phyloP scores from a whole-genome alignment of 2,797 vertebrate genomes.

The Buphagus erythrorhynchus region DNA sequence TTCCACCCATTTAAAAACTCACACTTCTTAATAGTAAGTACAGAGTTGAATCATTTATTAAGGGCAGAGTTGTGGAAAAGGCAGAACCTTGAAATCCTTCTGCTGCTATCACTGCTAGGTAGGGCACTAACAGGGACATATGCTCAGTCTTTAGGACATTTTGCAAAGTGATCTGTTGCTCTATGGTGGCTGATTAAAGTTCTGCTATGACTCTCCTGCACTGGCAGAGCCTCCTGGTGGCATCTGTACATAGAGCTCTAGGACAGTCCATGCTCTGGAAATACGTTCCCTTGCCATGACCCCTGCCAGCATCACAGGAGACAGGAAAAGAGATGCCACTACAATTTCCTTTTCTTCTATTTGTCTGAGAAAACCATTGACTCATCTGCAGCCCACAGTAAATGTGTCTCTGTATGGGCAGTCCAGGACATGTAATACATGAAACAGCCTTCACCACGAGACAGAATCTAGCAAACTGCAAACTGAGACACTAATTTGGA shows the following conservation, averaged over 20 bases:
- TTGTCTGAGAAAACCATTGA: background rate
- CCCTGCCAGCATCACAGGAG: background rate
- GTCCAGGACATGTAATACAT: background rate
- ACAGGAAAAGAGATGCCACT: background rate
- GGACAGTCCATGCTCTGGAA: background rate
- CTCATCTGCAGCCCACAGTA: background rate
- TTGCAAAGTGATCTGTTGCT: background rate
- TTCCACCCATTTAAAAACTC: no score
- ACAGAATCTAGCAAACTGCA: background rate
- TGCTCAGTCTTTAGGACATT: background rate
- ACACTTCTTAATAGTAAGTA: background rate
- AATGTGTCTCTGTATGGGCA: background rate
- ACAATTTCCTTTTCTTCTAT: background rate
- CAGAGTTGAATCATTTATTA: slow-evolving; percentile 39
- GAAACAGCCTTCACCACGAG: accelerated
- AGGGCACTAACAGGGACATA: background rate
- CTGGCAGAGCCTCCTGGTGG: background rate
- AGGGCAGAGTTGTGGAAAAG: background rate
- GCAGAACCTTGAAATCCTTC: background rate
- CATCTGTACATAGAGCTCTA: background rate
- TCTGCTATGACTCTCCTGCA: background rate
- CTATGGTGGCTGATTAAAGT: background rate
- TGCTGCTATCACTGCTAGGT: background rate
- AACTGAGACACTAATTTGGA: background rate
- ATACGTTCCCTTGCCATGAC: background rate